phyloP scores from a whole-genome alignment of 2,113 vertebrate genomes.

The Oryzias woworae region DNA sequence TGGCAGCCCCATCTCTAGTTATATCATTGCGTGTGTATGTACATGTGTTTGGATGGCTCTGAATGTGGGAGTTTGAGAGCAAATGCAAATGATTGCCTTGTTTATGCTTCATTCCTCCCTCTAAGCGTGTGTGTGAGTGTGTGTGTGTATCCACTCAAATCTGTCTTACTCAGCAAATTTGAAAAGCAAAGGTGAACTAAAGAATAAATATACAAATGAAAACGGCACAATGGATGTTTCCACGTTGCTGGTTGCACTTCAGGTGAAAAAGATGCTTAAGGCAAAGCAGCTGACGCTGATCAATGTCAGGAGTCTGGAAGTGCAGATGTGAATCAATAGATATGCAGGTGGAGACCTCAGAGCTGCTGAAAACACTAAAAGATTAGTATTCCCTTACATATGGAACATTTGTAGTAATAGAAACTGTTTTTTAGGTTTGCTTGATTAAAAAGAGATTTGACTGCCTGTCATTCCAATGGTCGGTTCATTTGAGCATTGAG shows the following conservation, averaged over 20 bases:
- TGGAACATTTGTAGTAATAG: constrained; percentile 30
- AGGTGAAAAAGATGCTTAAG: constrained; percentile 8
- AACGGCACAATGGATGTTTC: background rate
- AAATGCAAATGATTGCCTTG: constrained; percentile 19
- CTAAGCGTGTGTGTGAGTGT: constrained; percentile 1
- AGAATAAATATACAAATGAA: background rate
- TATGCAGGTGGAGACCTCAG: constrained; percentile 35
- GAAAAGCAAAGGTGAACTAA: constrained; percentile 5
- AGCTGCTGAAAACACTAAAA: constrained; percentile 34
- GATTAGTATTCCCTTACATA: constrained; percentile 51
- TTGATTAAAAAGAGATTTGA: no score
- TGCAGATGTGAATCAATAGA: constrained; percentile 45
- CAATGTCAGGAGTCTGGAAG: constrained; percentile 30
- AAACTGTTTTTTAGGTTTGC: no score
- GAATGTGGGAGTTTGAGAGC: constrained; percentile 29
- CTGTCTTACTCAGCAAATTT: background rate
- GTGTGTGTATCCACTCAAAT: constrained; percentile 1
- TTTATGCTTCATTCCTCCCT: constrained; percentile 6
- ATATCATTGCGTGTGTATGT: constrained; percentile 6
- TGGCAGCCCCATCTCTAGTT: background rate
- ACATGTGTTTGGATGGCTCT: constrained; percentile 27
- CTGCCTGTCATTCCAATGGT: no score
- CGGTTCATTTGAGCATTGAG: no score
- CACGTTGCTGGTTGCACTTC: constrained; percentile 6
- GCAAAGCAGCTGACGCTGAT: constrained; percentile 19